Evolutionary conservation across 2,113 vertebrate genomes (phyloP), one percentile per base, ranked within the genome.

Genomic region (Anarhynchus alexandrinus): DNA sequence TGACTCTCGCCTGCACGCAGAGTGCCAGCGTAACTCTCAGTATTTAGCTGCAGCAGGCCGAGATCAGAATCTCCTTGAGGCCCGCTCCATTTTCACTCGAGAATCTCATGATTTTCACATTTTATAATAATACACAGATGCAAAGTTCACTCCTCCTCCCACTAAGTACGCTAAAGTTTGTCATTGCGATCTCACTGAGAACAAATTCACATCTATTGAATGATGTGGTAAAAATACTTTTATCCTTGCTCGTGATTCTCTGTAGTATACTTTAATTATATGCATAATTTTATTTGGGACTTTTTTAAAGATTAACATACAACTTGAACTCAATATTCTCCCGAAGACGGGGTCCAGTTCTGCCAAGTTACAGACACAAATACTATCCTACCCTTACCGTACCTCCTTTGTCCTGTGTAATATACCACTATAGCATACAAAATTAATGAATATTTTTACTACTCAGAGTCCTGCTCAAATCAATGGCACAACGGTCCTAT

Each of bases 401-500:
- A 91, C 66, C 36, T 88, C 69, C 58, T 95, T 73, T 93, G 82
- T 91, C 93, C 84, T 61, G 22, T 64, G 71, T 83, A 95, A 96
- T 89, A 92, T 73, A 67, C 85, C 88, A 61, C 54, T 88, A 86
- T 11, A 86, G 82, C 64, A 96, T 83, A 96, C 69, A 97, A 95
- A 97, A 96, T 91, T 94, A 95, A 95, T 1, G 34, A 96, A 94
- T 96, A 94, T 93, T 97, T 97, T 93, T 91, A 94, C 82, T 93
- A 59, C 72, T 87, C 72, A 52, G 95, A 95, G 83, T 92, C 71
- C 71, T 70, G 77, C 81, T 94, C 66, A 94, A 90, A 91, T 95
- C 71, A 95, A 86, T 84, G 94, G 54, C 85, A 94, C 94, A 96
- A 94, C 34, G 3, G 86, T 91, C 86, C 76, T 87, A 97, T 97